phyloP scores from a whole-genome alignment of 2,888 invertebrate genomes.

The Calliphora vomitoria region DNA sequence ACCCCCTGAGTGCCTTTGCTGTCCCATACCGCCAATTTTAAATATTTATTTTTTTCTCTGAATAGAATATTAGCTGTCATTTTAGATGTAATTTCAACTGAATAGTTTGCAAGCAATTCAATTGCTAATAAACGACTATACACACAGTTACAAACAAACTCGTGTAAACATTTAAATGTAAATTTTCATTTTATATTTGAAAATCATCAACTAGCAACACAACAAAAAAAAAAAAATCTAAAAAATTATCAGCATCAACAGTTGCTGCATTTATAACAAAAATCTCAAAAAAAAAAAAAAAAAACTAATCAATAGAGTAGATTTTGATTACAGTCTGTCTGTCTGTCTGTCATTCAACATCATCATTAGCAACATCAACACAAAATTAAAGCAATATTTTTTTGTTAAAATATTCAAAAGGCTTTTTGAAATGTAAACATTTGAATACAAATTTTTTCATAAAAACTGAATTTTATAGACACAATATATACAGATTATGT shows the following conservation, averaged over 20 bases:
- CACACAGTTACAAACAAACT: constrained; percentile 1
- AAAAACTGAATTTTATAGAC: too few relatives aligned
- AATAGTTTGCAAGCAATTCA: constrained; percentile 65
- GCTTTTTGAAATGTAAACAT: too few relatives aligned
- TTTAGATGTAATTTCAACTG: constrained; percentile 42
- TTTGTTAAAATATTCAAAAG: too few relatives aligned
- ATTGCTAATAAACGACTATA: constrained; percentile 49
- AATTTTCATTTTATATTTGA: background rate
- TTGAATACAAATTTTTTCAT: too few relatives aligned
- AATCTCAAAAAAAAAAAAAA: background rate
- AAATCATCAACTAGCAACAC: background rate
- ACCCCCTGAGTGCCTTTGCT: background rate
- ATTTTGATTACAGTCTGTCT: constrained; percentile 6
- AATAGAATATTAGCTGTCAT: background rate
- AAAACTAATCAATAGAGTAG: constrained; percentile 30
- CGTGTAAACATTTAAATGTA: constrained; percentile 24
- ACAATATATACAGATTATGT: too few relatives aligned
- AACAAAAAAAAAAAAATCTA: background rate
- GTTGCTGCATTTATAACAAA: constrained; percentile 7
- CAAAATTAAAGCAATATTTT: background rate
- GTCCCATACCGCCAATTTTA: background rate
- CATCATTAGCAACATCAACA: constrained; percentile 17
- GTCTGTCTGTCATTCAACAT: background rate
- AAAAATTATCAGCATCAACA: constrained; percentile 10
- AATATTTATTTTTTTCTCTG: background rate